A percentile compares a stretch with the other conserved stretches of the same genome.
Evolutionary conservation across 2,888 invertebrate genomes (phyloP).

Genomic region (Rhodophaea formosa): DNA sequence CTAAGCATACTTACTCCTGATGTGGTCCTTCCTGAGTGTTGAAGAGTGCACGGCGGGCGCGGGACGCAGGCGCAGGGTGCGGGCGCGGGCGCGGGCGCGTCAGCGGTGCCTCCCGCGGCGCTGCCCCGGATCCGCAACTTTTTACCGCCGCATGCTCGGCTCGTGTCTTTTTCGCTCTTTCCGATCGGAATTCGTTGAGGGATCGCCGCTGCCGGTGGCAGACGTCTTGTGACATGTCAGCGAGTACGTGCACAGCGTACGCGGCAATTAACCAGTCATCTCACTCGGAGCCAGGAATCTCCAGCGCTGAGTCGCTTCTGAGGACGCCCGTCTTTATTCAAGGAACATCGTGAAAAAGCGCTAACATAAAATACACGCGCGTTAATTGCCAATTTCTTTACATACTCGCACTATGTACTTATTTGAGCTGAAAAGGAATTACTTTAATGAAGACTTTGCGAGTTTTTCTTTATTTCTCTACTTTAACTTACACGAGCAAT

Average conservation of each 20-base stretch:
- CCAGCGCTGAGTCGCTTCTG: slow-evolving; percentile 49
- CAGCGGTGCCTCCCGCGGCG: slow-evolving; percentile 67
- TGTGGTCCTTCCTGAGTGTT: slow-evolving; percentile 27
- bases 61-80: slow-evolving; percentile 38
- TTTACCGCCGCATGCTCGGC: slow-evolving; percentile 72
- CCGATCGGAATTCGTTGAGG: slow-evolving; percentile 77
- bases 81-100: slow-evolving; percentile 33
- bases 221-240: slow-evolving; percentile 79
- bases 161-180: slow-evolving; percentile 81
- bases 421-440: slow-evolving; percentile 33
- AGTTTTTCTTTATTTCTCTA: slow-evolving; percentile 7
- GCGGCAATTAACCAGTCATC: slow-evolving; percentile 74
- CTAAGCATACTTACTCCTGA: neutral
- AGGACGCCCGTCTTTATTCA: slow-evolving; percentile 63
- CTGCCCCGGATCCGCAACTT: slow-evolving; percentile 63
- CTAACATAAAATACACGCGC: slow-evolving; percentile 48
- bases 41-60: slow-evolving; percentile 38
- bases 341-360: slow-evolving; percentile 66
- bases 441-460: slow-evolving; percentile 9
- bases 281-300: slow-evolving; percentile 58
- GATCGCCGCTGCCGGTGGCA: slow-evolving; percentile 79
- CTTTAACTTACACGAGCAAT: neutral
- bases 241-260: slow-evolving; percentile 74
- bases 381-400: slow-evolving; percentile 52
- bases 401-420: slow-evolving; percentile 34